A percentile compares a stretch with the other conserved stretches of the same genome.
phyloP scores from a whole-genome alignment of 2,888 invertebrate genomes.

The Caenorhabditis uteleia region DNA sequence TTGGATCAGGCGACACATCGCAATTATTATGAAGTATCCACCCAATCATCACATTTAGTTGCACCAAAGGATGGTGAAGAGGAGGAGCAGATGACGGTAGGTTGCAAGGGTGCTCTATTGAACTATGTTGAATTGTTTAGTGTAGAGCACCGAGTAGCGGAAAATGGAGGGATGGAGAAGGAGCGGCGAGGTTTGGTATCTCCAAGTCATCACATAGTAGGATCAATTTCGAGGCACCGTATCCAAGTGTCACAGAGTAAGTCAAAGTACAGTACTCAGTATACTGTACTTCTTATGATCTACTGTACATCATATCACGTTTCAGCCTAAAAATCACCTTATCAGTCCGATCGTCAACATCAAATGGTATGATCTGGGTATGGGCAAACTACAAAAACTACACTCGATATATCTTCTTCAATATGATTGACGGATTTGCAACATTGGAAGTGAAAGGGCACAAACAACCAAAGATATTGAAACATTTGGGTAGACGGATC shows the following conservation, averaged over 20 bases:
- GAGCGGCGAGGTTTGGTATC: constrained; percentile 43
- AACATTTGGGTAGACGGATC: constrained; percentile 42
- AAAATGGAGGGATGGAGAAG: constrained; percentile 9
- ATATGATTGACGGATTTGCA: constrained; percentile 61
- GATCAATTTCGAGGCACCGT: constrained; percentile 57
- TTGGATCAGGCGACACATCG: constrained; percentile 31
- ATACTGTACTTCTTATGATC: neutral
- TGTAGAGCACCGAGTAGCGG: no score
- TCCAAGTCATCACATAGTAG: constrained; percentile 55
- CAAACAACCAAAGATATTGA: constrained; percentile 54
- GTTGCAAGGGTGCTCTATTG: no score
- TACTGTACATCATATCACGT: neutral
- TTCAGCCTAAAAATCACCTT: constrained; percentile 58
- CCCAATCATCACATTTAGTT: constrained; percentile 20
- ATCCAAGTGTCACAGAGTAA: constrained; percentile 59
- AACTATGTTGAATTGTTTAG: no score
- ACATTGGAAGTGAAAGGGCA: constrained; percentile 62
- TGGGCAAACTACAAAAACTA: constrained; percentile 68
- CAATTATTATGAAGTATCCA: constrained; percentile 38
- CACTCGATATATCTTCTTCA: constrained; percentile 61
- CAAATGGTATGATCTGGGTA: constrained; percentile 64
- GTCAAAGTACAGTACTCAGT: constrained; percentile 1
- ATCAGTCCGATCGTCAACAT: constrained; percentile 48
- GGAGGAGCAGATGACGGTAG: no score
- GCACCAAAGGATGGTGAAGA: no score